Evolutionary conservation across 2,797 vertebrate species (phyloP).

Genomic region (Pseudochirops cupreus): DNA sequence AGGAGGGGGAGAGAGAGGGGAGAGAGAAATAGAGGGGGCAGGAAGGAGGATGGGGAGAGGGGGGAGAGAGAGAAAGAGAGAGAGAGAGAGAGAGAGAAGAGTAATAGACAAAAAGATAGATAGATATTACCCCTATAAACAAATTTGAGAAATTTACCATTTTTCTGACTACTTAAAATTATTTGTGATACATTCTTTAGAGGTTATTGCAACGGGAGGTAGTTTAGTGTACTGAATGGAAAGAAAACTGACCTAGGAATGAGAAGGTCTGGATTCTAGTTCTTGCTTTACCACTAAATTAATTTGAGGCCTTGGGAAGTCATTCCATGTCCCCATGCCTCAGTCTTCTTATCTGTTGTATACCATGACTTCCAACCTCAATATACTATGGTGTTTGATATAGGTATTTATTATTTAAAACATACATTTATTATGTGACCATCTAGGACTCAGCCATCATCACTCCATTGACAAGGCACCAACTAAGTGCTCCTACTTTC

Average conservation of each 20-base stretch:
- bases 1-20: too few species aligned
- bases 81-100: slow-evolving; percentile 26
- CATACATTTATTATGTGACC: not conserved
- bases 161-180: slow-evolving; percentile 40
- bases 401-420: not conserved
- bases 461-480: not conserved
- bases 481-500: not conserved
- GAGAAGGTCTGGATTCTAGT: not conserved
- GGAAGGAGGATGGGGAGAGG: not conserved
- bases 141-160: not conserved
- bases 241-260: not conserved
- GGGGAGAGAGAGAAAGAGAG: slow-evolving; percentile 7
- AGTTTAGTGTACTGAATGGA: not conserved
- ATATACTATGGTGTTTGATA: not conserved
- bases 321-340: not conserved
- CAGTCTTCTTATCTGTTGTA: slow-evolving; percentile 1
- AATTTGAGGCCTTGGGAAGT: not conserved
- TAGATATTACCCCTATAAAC: not conserved
- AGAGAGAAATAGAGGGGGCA: not conserved
- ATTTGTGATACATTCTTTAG: slow-evolving; percentile 18
- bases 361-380: not conserved
- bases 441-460: not conserved
- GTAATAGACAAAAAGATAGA: not conserved
- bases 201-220: not conserved
- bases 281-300: slow-evolving; percentile 20